A percentile compares a stretch with the other conserved stretches of the same genome.
Conservation (phyloP, 2,888 invertebrate genomes). For the Callimorpha dominula region DNA sequence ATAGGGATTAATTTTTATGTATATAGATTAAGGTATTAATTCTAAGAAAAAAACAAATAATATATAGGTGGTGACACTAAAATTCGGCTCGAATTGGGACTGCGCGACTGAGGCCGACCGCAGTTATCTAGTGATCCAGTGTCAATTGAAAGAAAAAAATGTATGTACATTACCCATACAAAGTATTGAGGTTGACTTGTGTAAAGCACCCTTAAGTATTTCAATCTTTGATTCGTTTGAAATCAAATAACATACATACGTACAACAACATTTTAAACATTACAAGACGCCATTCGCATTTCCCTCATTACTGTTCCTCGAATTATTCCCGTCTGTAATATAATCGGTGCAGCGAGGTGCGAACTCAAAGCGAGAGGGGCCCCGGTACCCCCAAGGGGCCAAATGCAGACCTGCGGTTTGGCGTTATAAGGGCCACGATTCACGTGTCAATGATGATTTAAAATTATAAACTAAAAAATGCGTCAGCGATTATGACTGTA, state of each 20-base stretch:
- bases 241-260: background rate
- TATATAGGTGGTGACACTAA: too few relatives aligned
- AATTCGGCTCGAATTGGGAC: too few relatives aligned
- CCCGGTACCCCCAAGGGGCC: background rate
- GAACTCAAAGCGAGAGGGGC: slow-evolving; percentile 57
- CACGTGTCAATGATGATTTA: background rate
- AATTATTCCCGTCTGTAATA: slow-evolving; percentile 56
- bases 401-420: slow-evolving; percentile 21
- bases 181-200: too few relatives aligned
- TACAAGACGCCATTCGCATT: slow-evolving; percentile 12
- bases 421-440: background rate
- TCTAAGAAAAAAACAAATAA: too few relatives aligned
- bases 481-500: too few relatives aligned
- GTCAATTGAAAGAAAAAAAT: too few relatives aligned
- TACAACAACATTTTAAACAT: background rate
- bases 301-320: slow-evolving; percentile 32
- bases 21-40: too few relatives aligned
- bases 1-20: too few relatives aligned
- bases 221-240: background rate
- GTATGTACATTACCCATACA: too few relatives aligned
- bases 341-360: slow-evolving; percentile 67
- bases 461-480: background rate
- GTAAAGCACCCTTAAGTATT: too few relatives aligned
- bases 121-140: too few relatives aligned
- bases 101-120: too few relatives aligned